phyloP scores from a whole-genome alignment of 2,888 invertebrate species.

The Macaria notata region DNA sequence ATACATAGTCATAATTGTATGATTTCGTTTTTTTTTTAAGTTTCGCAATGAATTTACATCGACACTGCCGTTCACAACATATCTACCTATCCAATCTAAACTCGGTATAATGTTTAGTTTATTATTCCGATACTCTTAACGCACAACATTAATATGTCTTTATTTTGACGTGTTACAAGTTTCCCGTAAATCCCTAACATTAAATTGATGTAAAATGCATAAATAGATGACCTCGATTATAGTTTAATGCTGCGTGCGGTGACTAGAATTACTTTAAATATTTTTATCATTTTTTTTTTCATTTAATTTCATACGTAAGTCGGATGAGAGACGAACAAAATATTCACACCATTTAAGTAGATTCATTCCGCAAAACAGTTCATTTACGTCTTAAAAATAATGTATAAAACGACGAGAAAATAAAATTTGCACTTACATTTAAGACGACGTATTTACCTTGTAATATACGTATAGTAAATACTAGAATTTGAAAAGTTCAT shows the following conservation, averaged over 20 bases:
- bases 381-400: constrained; percentile 48
- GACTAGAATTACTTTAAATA: constrained; percentile 61
- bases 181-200: constrained; percentile 36
- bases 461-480: constrained; percentile 30
- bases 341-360: constrained; percentile 38
- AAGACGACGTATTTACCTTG: constrained; percentile 18
- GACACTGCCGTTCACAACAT: constrained; percentile 23
- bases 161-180: constrained; percentile 44
- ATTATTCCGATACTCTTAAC: no score
- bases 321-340: constrained; percentile 25
- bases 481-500: constrained; percentile 1
- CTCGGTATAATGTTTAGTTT: background rate
- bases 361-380: constrained; percentile 40
- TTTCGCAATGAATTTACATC: background rate
- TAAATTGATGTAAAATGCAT: constrained; percentile 34
- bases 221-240: constrained; percentile 24
- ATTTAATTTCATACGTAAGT: constrained; percentile 36
- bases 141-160: constrained; percentile 35
- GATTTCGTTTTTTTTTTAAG: background rate
- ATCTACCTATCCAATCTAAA: constrained; percentile 29
- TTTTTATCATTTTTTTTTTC: constrained; percentile 2
- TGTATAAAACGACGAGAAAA: constrained; percentile 36
- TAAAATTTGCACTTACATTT: constrained; percentile 32
- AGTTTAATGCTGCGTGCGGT: constrained; percentile 64
- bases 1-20: background rate